These are phyloP conservation scores for Lanistes nyassanus DNA, from an alignment of 1,140 invertebrate genomes.

Conservation along the genomic window DNA sequence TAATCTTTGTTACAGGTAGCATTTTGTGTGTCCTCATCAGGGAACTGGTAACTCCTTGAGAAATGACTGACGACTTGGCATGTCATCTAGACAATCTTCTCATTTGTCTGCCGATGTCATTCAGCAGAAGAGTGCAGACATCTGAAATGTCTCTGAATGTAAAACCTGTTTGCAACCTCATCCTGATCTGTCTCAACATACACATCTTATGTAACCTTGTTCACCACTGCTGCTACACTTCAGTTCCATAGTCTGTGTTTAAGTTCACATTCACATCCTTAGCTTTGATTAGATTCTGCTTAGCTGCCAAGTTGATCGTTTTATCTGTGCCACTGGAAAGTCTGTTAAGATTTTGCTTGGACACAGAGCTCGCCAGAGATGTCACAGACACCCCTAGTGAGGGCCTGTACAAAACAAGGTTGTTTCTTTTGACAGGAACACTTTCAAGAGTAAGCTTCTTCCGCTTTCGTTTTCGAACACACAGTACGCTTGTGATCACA, in stretches of 20 bases:
- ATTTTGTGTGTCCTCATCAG: no score
- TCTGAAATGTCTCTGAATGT: neutral
- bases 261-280: conserved; percentile 28
- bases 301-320: neutral
- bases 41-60: no score
- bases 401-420: conserved; percentile 19
- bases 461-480: conserved; percentile 22
- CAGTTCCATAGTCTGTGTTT: conserved; percentile 42
- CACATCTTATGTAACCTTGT: neutral
- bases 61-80: no score
- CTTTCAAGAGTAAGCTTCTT: conserved; percentile 4
- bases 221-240: conserved; percentile 32
- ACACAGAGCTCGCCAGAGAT: conserved; percentile 7
- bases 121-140: neutral
- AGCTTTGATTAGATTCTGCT: conserved; percentile 30
- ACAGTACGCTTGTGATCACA: conserved; percentile 20
- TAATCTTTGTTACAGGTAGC: no score
- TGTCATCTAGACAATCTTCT: no score
- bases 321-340: conserved; percentile 10
- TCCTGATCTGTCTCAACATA: neutral
- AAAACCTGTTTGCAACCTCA: neutral
- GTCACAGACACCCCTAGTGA: conserved; percentile 26
- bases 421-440: conserved; percentile 22
- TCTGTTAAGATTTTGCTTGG: conserved; percentile 16
- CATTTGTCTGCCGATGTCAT: no score